Base-by-base conservation (phyloP, 2,113 vertebrate genomes). In the Eubucco bourcierii region DNA sequence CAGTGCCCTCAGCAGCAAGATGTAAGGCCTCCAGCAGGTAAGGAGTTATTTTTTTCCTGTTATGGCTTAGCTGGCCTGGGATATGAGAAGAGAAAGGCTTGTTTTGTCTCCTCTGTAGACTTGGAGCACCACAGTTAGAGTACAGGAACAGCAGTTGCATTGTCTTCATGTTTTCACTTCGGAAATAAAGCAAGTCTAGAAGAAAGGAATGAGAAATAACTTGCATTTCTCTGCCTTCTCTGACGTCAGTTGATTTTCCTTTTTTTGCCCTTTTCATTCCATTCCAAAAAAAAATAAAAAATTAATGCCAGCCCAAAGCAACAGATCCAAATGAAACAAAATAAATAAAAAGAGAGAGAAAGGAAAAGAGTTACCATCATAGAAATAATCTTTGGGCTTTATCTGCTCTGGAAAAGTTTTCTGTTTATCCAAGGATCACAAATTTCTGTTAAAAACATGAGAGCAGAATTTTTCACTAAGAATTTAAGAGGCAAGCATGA, bases 161-260 rank as follows among this genome's bases (percentile, higher is more conserved):
- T 94, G 92, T 94, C 63, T 61, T 79, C 55, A 28, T 76, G 73
- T 95, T 94, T 90, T 84, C 61, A 80, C 18, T 79, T 68, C 75
- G 55, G 66, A 94, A 94, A 78, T 84, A 50, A 81, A 88, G 10
- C 15, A 50, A 84, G 15, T 76, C 47, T 37, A 61, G 44, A 68
- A 84, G 47, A 88, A 90, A 88, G 8, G 44, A 86, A 90, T 63
- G 55, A 93, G 44, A 86, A 90, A 12, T 25, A 75, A 86, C 61
- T 90, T 78, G 11, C 15, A 47, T 83, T 91, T 81, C 61, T 78
- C 50, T 86, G 44, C 33, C 31, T 80, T 91, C 56, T 50, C 37
- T 64, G 27, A 44, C 12, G 80, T 80, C 33, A 27, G 19, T 52
- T 74, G 66, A 56, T 9, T 44, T 65, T 39, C 10, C 25, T 28